Evolutionary conservation across 2,113 vertebrate genomes (phyloP).

Genomic region (Octodon degus): DNA sequence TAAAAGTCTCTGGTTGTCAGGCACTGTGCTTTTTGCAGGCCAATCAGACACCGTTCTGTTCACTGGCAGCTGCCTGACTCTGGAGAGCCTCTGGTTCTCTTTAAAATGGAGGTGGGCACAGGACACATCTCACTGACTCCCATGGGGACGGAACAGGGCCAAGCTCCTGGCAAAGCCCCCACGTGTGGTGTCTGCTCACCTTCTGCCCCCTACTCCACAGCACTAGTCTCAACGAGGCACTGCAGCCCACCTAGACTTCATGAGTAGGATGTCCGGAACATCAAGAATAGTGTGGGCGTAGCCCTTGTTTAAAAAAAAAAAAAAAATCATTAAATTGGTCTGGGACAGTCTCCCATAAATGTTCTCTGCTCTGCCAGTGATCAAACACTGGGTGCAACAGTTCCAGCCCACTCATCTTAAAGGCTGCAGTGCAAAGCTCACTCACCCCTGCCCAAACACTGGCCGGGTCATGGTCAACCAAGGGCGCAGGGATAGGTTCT

Average conservation of each 20-base stretch:
- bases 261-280: neutral
- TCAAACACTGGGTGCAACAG: neutral
- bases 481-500: neutral
- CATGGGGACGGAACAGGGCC: neutral
- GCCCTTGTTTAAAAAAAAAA: neutral
- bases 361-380: neutral
- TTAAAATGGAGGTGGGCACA: neutral
- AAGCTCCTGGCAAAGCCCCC: neutral
- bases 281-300: neutral
- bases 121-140: neutral
- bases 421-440: neutral
- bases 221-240: neutral
- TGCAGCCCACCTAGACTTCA: neutral
- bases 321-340: neutral
- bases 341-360: neutral
- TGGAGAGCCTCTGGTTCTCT: neutral
- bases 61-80: neutral
- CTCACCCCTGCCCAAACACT: rapidly evolving
- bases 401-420: neutral
- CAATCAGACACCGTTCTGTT: neutral
- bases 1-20: neutral
- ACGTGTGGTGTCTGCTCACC: neutral
- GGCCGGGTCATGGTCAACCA: neutral
- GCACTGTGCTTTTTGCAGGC: no score
- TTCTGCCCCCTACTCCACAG: neutral